These are phyloP conservation scores for Sebastes baramenuke DNA, from an alignment of 2,797 vertebrate species.

Conservation along the genomic window DNA sequence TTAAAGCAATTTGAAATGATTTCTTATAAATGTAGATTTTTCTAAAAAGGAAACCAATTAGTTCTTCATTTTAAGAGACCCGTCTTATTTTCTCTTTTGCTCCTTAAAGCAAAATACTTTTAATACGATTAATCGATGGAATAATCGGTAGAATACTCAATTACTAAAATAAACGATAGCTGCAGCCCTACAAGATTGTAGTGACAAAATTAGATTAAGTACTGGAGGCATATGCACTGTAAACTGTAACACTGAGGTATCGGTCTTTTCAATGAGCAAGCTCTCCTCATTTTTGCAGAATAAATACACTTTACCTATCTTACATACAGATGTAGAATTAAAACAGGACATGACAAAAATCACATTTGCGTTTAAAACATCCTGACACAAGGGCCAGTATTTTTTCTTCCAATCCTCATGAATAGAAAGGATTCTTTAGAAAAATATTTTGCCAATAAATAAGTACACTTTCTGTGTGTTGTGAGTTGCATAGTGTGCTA, in stretches of 20 bases:
- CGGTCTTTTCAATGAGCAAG: constrained; percentile 56
- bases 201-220: constrained; percentile 56
- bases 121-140: too few relatives aligned
- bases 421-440: constrained; percentile 85
- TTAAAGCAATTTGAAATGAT: too few relatives aligned
- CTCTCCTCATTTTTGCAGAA: constrained; percentile 67
- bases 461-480: constrained; percentile 91
- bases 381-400: constrained; percentile 18
- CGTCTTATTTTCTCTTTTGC: too few relatives aligned
- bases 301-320: constrained; percentile 70
- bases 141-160: too few relatives aligned
- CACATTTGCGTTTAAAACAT: constrained; percentile 49
- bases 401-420: constrained; percentile 71
- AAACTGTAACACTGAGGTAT: constrained; percentile 80
- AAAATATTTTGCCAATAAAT: constrained; percentile 91
- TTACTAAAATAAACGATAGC: too few relatives aligned
- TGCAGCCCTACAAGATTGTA: constrained; percentile 12
- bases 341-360: constrained; percentile 42
- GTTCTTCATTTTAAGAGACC: too few relatives aligned
- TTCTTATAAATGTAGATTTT: too few relatives aligned
- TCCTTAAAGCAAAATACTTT: too few relatives aligned
- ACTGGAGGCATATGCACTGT: constrained; percentile 63
- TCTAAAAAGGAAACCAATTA: too few relatives aligned
- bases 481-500: constrained; percentile 86
- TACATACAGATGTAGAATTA: constrained; percentile 53